phyloP scores from a whole-genome alignment of 2,113 vertebrate species.

The Haliaeetus leucogaster region DNA sequence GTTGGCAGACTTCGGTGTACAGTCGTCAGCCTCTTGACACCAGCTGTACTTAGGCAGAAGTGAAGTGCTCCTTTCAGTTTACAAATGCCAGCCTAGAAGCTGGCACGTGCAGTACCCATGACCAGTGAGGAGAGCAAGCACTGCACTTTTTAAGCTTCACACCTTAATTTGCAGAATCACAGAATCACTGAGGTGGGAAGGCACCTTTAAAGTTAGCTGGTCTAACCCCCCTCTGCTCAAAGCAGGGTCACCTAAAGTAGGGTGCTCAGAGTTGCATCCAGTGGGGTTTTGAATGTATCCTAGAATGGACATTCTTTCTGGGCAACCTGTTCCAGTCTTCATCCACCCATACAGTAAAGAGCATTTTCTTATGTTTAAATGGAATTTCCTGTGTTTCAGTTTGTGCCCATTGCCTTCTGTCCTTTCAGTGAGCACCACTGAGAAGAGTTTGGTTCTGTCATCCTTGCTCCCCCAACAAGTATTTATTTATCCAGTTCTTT shows the following conservation, averaged over 20 bases:
- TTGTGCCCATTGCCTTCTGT: neutral
- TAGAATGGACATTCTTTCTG: neutral
- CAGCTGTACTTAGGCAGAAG: neutral
- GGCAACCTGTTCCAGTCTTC: neutral
- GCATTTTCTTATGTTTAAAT: neutral
- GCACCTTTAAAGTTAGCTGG: neutral
- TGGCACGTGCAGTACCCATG: neutral
- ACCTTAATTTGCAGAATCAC: neutral
- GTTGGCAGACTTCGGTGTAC: neutral
- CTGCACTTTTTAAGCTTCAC: neutral
- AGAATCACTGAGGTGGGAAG: neutral
- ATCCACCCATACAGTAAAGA: neutral
- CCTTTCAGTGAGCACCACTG: neutral
- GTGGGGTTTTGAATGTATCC: neutral
- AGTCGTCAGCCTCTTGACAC: neutral
- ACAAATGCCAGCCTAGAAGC: neutral
- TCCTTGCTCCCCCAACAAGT: neutral
- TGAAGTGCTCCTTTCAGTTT: neutral
- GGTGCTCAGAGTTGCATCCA: accelerated
- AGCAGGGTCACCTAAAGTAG: neutral
- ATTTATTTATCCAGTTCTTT: neutral
- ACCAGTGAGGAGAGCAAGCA: neutral
- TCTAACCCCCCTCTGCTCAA: neutral
- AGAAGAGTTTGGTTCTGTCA: neutral
- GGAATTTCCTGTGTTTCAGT: neutral